A percentile compares a stretch with the other conserved stretches of the same genome.
Conservation (phyloP, 2,888 invertebrate species). For the Dolichomitus sp. region DNA sequence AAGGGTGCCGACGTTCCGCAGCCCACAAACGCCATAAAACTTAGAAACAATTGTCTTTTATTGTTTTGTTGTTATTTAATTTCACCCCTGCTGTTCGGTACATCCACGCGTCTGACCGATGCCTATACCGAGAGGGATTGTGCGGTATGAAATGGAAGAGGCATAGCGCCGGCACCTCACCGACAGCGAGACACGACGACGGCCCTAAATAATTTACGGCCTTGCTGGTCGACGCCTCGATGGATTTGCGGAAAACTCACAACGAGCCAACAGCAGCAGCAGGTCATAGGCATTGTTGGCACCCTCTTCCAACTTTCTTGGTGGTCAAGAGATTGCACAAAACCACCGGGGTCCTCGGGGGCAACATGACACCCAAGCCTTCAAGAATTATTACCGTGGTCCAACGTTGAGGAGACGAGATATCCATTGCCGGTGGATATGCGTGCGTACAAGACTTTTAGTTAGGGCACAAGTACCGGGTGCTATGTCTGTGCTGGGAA, state of each 20-base stretch:
- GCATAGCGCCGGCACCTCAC: conserved; percentile 67
- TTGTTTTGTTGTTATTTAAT: conserved; percentile 87
- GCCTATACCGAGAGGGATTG: conserved; percentile 39
- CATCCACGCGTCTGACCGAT: conserved; percentile 47
- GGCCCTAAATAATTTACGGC: conserved; percentile 85
- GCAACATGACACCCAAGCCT: conserved; percentile 7
- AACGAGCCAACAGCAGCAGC: conserved; percentile 16
- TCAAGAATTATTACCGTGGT: conserved; percentile 52
- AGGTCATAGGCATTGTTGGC: conserved; percentile 46
- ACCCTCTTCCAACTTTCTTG: conserved; percentile 57
- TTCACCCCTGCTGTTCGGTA: conserved; percentile 76
- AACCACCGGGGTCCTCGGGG: not conserved
- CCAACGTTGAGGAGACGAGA: not conserved
- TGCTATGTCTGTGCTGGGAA: not conserved
- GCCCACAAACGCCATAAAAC: conserved; percentile 82
- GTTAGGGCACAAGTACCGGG: not conserved
- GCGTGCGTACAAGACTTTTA: not conserved
- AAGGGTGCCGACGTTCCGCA: conserved; percentile 32
- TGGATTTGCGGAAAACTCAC: conserved; percentile 75
- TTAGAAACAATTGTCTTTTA: conserved; percentile 86
- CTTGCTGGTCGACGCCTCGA: conserved; percentile 49
- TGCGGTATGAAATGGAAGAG: conserved; percentile 19
- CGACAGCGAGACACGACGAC: conserved; percentile 70
- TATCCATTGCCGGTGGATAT: conserved; percentile 22
- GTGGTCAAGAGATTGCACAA: conserved; percentile 38